Evolutionary conservation across 2,113 vertebrate genomes (phyloP).

Genomic region (Sakesphorus luctuosus): DNA sequence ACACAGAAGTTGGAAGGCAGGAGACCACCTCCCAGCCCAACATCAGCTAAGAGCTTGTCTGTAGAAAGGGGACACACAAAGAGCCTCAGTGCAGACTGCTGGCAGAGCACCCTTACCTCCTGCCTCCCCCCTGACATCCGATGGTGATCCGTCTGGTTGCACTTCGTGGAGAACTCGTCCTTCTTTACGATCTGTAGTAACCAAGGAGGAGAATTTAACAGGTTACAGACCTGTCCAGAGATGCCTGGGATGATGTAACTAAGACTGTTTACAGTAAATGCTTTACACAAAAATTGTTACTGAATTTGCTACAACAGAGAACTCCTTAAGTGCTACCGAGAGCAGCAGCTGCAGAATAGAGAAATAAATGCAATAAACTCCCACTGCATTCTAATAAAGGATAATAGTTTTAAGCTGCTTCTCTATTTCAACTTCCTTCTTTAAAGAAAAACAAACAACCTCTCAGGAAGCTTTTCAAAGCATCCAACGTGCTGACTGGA

Average conservation of each 20-base stretch:
- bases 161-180: constrained; percentile 98
- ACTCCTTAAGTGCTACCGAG: fast-evolving
- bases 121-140: constrained; percentile 97
- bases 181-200: constrained; percentile 88
- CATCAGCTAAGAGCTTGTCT: not conserved
- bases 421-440: not conserved
- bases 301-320: not conserved
- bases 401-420: not conserved
- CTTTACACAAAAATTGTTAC: not conserved
- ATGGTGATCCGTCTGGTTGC: constrained; percentile 97
- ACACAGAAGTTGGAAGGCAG: not conserved
- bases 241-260: not conserved
- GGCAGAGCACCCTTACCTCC: constrained; percentile 81
- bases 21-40: not conserved
- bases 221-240: not conserved
- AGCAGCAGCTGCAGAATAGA: not conserved
- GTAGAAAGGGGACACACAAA: not conserved
- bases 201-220: not conserved
- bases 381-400: not conserved
- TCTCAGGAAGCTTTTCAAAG: not conserved
- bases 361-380: not conserved
- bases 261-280: not conserved
- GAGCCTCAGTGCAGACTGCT: not conserved
- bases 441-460: not conserved
- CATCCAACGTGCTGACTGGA: not conserved